Percentiles rank a stretch among this genome's conserved stretches.
phyloP scores from a whole-genome alignment of 2,888 invertebrate genomes.

The Adineta ricciae region DNA sequence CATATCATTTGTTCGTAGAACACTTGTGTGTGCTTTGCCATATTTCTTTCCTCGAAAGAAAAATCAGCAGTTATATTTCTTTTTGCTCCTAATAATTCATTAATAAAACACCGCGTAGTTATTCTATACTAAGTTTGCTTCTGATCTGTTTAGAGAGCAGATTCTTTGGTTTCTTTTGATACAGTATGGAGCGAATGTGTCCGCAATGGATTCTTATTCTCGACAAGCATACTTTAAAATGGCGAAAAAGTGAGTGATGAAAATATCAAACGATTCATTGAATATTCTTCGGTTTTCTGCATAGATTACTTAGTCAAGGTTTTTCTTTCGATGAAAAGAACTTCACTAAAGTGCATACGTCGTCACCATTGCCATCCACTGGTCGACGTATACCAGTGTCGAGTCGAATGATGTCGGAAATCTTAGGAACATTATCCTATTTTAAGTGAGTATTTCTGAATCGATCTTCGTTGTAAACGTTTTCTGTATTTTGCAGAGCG shows the following conservation, averaged over 20 bases:
- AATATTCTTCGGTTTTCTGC: not conserved
- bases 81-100: not conserved
- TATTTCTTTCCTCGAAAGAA: not conserved
- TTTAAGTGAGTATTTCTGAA: not conserved
- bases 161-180: not conserved
- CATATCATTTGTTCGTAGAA: not conserved
- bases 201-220: not conserved
- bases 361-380: not conserved
- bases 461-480: not conserved
- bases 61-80: not conserved
- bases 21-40: not conserved
- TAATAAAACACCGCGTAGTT: no score
- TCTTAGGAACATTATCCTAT: not conserved
- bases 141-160: not conserved
- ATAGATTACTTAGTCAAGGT: conserved; percentile 3
- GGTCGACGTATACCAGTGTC: not conserved
- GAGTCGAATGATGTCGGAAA: not conserved
- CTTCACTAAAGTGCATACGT: not conserved
- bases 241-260: not conserved
- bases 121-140: no score
- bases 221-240: not conserved
- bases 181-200: not conserved
- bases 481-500: not conserved
- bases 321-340: not conserved
- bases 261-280: not conserved